Evolutionary conservation across 2,113 vertebrate species (phyloP).

Genomic region (Cyphomyrus plagiostoma): DNA sequence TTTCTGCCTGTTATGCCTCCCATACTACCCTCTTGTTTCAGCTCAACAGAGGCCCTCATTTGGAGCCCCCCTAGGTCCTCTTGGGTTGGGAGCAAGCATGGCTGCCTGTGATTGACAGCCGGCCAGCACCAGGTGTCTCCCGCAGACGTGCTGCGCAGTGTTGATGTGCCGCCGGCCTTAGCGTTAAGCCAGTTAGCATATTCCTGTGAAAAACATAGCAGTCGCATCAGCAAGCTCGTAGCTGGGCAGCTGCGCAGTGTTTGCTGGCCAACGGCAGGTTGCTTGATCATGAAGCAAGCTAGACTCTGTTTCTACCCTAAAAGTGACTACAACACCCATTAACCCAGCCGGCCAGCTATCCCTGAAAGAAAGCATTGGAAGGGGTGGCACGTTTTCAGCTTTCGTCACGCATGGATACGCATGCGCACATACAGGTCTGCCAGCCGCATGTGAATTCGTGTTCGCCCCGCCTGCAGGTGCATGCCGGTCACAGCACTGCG

Average conservation of each 20-base stretch:
- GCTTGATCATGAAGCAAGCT: conserved; percentile 34
- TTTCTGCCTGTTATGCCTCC: background rate
- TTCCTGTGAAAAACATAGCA: background rate
- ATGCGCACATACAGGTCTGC: background rate
- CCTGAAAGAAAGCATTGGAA: conserved; percentile 32
- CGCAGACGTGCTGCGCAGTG: background rate
- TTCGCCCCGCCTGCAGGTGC: background rate
- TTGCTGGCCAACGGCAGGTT: conserved; percentile 23
- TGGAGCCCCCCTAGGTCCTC: background rate
- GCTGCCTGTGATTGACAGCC: background rate
- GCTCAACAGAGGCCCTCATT: background rate
- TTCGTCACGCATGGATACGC: background rate
- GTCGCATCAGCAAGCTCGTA: background rate
- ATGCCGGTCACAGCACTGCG: background rate
- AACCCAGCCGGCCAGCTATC: background rate
- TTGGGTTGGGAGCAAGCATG: background rate
- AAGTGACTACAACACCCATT: conserved; percentile 37
- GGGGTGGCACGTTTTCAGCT: background rate
- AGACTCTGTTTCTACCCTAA: conserved; percentile 53
- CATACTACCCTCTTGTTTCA: background rate
- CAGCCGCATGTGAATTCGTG: background rate
- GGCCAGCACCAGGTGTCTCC: background rate
- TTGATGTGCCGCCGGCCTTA: background rate
- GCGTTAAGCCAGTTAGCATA: background rate
- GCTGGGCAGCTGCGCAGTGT: background rate